These are phyloP conservation scores for Myotis findleyi DNA, from an alignment of 2,797 vertebrate species.

Conservation along the genomic window DNA sequence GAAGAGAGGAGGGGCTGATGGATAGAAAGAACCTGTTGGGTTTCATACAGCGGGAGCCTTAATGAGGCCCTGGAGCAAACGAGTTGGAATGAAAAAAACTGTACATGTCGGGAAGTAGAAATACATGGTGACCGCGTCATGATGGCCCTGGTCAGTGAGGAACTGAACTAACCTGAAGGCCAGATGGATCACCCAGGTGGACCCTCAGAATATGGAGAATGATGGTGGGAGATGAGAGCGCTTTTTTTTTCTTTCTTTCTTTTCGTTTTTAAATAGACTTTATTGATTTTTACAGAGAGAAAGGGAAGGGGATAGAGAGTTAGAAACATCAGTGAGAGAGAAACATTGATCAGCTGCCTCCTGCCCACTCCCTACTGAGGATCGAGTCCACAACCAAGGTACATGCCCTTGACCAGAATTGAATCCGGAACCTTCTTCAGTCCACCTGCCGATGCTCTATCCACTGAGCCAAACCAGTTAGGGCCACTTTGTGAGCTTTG, in stretches of 20 bases:
- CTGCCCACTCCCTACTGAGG: no score
- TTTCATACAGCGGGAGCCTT: background rate
- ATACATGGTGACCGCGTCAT: rapidly evolving
- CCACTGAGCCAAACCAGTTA: no score
- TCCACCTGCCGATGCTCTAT: no score
- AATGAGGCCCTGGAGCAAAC: background rate
- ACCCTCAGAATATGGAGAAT: background rate
- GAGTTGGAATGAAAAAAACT: background rate
- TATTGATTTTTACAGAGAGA: no score
- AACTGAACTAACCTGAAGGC: background rate
- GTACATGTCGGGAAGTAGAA: background rate
- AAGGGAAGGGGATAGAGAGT: no score
- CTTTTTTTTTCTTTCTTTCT: background rate
- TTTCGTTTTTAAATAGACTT: no score
- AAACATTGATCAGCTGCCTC: no score
- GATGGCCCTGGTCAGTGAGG: background rate
- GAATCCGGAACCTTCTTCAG: no score
- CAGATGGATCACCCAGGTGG: background rate
- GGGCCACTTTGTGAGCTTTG: background rate
- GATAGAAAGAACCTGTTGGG: background rate
- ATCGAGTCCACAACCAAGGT: no score
- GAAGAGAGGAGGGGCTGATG: background rate
- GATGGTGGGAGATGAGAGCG: background rate
- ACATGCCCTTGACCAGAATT: no score
- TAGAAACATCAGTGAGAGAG: no score